These are phyloP conservation scores for Phragmatobia fuliginosa DNA, from an alignment of 2,888 invertebrate species.

Conservation along the genomic window DNA sequence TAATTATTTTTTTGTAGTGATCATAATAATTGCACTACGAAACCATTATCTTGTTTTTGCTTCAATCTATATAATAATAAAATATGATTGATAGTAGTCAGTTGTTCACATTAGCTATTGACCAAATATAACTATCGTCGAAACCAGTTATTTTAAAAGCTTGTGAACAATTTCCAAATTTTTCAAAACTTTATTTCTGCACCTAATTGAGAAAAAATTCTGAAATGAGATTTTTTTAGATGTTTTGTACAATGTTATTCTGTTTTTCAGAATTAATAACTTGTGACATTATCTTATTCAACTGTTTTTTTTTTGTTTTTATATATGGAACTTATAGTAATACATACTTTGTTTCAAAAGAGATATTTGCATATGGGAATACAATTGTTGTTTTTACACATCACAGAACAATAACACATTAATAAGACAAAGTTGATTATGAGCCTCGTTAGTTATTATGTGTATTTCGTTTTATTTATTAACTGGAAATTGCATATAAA, in stretches of 20 bases:
- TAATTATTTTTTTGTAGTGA: constrained; percentile 1
- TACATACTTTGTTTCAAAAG: constrained; percentile 40
- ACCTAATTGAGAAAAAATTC: constrained; percentile 36
- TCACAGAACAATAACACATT: constrained; percentile 13
- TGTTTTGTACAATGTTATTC: constrained; percentile 31
- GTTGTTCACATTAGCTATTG: constrained; percentile 42
- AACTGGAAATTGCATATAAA: too few relatives aligned
- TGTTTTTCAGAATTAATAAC: constrained; percentile 40
- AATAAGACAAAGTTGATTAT: constrained; percentile 20
- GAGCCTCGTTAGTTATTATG: constrained; percentile 19
- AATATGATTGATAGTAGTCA: constrained; percentile 36
- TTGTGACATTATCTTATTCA: constrained; percentile 48
- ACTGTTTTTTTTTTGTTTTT: constrained; percentile 47
- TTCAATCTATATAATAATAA: constrained; percentile 33
- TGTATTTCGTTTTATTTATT: constrained; percentile 17
- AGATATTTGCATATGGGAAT: constrained; percentile 52
- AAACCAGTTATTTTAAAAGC: constrained; percentile 12
- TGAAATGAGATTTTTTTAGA: constrained; percentile 30
- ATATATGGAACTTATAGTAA: constrained; percentile 41
- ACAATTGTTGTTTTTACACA: constrained; percentile 26
- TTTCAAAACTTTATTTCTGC: constrained; percentile 38
- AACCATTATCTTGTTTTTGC: constrained; percentile 50
- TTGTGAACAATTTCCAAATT: constrained; percentile 40
- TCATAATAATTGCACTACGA: constrained; percentile 19
- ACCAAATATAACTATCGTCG: constrained; percentile 2